Conservation (phyloP, 2,797 vertebrate genomes). For the Pangasius macronema region DNA sequence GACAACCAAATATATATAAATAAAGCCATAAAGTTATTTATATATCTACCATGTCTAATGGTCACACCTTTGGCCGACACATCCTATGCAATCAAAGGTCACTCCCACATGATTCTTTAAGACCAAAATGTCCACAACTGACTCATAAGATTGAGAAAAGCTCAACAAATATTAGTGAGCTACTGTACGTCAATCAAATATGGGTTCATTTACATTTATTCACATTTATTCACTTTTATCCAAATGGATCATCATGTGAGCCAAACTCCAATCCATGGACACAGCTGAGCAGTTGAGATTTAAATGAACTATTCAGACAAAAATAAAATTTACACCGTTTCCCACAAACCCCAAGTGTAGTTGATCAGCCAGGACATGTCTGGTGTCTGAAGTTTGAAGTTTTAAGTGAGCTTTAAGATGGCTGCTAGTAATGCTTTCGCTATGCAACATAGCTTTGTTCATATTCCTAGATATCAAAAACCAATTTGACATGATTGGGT, state of each 20-base stretch:
- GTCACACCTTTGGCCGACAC: slow-evolving; percentile 4
- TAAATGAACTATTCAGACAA: neutral
- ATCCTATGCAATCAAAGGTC: neutral
- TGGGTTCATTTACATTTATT: neutral
- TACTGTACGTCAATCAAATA: neutral
- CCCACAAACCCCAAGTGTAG: neutral
- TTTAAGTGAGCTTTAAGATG: neutral
- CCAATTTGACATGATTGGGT: neutral
- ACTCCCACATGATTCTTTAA: neutral
- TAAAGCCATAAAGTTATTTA: neutral
- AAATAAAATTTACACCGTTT: neutral
- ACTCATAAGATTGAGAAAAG: neutral
- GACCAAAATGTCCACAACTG: neutral
- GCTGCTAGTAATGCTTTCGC: neutral
- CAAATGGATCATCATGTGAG: neutral
- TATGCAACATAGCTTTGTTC: neutral
- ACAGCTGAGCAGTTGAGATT: neutral
- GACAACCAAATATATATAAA: neutral
- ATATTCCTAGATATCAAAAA: neutral
- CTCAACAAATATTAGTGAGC: neutral
- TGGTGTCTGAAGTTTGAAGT: neutral
- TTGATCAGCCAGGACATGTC: neutral
- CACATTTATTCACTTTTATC: neutral
- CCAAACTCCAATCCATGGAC: neutral
- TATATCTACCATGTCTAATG: neutral